These are phyloP conservation scores for Pocillopora grandis DNA, from an alignment of 92 coral and sea anemone genomes.

Conservation along the genomic window DNA sequence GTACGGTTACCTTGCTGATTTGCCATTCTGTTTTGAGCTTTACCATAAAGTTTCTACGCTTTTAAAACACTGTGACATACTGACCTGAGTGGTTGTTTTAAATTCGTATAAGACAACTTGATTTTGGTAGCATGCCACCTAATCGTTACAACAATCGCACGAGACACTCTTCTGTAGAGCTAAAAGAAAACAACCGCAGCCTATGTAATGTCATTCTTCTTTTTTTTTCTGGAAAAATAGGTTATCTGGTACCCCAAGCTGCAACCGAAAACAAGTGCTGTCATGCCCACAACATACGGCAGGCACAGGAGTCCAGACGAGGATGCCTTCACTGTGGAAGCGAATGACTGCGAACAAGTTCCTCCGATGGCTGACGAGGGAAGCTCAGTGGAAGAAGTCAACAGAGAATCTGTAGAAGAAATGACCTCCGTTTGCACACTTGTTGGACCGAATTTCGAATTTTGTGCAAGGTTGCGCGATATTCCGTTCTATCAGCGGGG, in stretches of 20 bases:
- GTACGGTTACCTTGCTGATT: too few species aligned
- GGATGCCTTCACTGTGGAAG: slow-evolving; percentile 36
- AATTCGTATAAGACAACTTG: too few species aligned
- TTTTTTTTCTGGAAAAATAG: neutral
- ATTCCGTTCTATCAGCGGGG: slow-evolving; percentile 35
- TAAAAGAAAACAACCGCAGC: neutral
- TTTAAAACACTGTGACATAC: too few species aligned
- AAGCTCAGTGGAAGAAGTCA: slow-evolving; percentile 33
- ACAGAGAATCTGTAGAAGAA: slow-evolving; percentile 46
- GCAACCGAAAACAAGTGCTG: slow-evolving; percentile 16
- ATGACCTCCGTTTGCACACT: slow-evolving; percentile 40
- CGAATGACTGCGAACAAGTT: slow-evolving; percentile 30
- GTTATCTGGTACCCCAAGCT: slow-evolving; percentile 57
- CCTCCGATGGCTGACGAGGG: slow-evolving; percentile 17
- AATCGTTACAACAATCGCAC: too few species aligned
- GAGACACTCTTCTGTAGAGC: too few species aligned
- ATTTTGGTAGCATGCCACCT: too few species aligned
- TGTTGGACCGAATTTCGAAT: slow-evolving; percentile 25
- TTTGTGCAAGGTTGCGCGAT: slow-evolving; percentile 24
- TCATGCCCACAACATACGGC: slow-evolving; percentile 27
- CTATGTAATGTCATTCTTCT: neutral
- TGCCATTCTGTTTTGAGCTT: too few species aligned
- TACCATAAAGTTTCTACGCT: too few species aligned
- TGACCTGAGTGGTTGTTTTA: too few species aligned
- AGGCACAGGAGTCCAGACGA: slow-evolving; percentile 28